Conservation (phyloP, 1,140 invertebrate genomes). For the Nomia melanderi region DNA sequence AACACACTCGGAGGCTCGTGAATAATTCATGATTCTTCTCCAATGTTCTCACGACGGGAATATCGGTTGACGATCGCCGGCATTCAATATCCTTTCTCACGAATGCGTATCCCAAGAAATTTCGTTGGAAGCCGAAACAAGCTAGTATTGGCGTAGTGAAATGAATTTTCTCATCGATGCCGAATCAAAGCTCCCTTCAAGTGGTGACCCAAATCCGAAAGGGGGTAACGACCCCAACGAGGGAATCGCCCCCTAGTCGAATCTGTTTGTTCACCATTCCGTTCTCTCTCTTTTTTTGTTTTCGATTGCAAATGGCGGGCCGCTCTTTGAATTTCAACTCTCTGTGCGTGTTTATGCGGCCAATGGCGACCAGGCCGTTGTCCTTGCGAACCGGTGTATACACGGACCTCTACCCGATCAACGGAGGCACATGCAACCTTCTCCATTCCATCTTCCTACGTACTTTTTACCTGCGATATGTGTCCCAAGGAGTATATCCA, state of each 20-base stretch:
- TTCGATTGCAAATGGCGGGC: conserved; percentile 72
- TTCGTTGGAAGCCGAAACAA: conserved; percentile 8
- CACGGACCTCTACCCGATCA: conserved; percentile 57
- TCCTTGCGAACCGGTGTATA: conserved; percentile 61
- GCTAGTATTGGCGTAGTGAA: conserved; percentile 20
- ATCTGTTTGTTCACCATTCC: conserved; percentile 71
- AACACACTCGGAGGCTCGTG: background rate
- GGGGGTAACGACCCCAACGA: conserved; percentile 76
- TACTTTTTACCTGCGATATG: conserved; percentile 51
- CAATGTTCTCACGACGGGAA: conserved; percentile 27
- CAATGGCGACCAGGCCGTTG: conserved; percentile 72
- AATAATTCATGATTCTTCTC: conserved; percentile 3
- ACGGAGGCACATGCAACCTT: conserved; percentile 59
- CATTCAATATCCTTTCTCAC: conserved; percentile 30
- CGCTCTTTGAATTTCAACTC: conserved; percentile 69
- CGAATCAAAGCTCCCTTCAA: conserved; percentile 50
- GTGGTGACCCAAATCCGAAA: conserved; percentile 75
- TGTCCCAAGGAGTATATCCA: conserved; percentile 36
- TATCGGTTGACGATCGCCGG: conserved; percentile 2
- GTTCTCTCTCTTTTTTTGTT: conserved; percentile 54
- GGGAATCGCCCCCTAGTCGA: conserved; percentile 64
- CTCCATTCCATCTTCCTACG: conserved; percentile 44
- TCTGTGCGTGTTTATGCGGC: conserved; percentile 15
- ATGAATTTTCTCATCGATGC: conserved; percentile 62
- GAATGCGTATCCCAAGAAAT: conserved; percentile 27